Evolutionary conservation across 2,888 invertebrate species (phyloP).

Genomic region (Scelioninae gen. 1): DNA sequence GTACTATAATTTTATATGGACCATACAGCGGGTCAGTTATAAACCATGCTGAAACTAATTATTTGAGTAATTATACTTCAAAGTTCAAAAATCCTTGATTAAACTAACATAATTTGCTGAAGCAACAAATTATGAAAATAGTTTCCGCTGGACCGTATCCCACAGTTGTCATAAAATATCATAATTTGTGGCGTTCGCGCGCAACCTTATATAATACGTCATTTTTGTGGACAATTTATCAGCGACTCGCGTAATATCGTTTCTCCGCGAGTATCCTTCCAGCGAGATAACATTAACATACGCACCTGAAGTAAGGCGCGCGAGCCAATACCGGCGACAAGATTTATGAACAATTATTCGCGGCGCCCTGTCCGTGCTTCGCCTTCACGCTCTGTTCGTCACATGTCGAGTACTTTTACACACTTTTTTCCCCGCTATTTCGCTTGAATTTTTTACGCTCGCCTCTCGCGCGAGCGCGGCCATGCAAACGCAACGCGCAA

Average conservation of each 20-base stretch:
- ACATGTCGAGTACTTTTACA: slow-evolving; percentile 77
- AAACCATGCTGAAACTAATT: too few species aligned
- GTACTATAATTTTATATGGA: too few species aligned
- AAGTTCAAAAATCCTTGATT: too few species aligned
- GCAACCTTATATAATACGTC: slow-evolving; percentile 31
- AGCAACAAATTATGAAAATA: background rate
- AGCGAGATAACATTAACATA: slow-evolving; percentile 53
- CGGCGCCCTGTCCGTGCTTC: slow-evolving; percentile 77
- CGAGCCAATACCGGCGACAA: slow-evolving; percentile 44
- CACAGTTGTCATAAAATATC: slow-evolving; percentile 24
- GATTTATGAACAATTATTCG: slow-evolving; percentile 74
- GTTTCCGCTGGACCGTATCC: slow-evolving; percentile 2
- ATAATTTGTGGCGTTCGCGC: slow-evolving; percentile 20
- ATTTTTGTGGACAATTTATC: slow-evolving; percentile 58
- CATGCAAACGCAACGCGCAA: slow-evolving; percentile 13
- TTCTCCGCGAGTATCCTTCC: slow-evolving; percentile 24
- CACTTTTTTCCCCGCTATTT: slow-evolving; percentile 69
- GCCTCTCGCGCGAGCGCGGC: background rate
- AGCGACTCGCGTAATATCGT: slow-evolving; percentile 31
- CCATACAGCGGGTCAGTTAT: too few species aligned
- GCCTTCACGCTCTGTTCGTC: slow-evolving; percentile 80
- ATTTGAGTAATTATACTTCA: too few species aligned
- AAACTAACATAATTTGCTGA: background rate
- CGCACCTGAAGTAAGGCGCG: slow-evolving; percentile 45
- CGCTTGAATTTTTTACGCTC: slow-evolving; percentile 35